These are phyloP conservation scores for Amphipyra tragopoginis DNA, from an alignment of 2,888 invertebrate species.

Conservation along the genomic window DNA sequence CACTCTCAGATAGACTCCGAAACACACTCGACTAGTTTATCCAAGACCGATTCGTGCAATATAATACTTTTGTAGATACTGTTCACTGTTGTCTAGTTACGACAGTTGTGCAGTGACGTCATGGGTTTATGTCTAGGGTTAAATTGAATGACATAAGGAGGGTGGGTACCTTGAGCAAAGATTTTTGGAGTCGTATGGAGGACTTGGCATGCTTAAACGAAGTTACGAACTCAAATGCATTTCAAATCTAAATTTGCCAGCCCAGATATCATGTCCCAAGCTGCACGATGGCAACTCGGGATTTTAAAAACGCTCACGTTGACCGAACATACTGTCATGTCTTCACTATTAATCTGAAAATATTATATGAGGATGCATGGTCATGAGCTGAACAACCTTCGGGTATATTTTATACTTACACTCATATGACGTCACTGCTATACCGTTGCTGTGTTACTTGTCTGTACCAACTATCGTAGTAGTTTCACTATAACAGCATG, in stretches of 20 bases:
- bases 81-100: slow-evolving; percentile 40
- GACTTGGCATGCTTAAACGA: no score
- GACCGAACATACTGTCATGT: neutral
- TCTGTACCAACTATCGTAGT: slow-evolving; percentile 45
- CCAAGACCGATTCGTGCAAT: slow-evolving; percentile 39
- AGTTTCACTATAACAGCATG: slow-evolving; percentile 34
- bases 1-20: slow-evolving; percentile 91
- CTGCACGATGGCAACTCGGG: no score
- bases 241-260: no score
- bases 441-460: slow-evolving; percentile 36
- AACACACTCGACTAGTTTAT: slow-evolving; percentile 50
- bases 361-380: no score
- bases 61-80: slow-evolving; percentile 44
- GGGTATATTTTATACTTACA: neutral
- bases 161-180: no score
- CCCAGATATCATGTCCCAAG: no score
- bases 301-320: no score
- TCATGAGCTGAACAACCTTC: no score
- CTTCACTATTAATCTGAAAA: no score
- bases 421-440: slow-evolving; percentile 33
- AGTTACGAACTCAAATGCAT: no score
- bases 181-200: no score
- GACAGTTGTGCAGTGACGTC: slow-evolving; percentile 30
- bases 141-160: neutral
- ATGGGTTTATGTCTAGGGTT: slow-evolving; percentile 7